Base-by-base conservation (phyloP, 92 coral and sea anemone genomes). In the Bergia sp. region DNA sequence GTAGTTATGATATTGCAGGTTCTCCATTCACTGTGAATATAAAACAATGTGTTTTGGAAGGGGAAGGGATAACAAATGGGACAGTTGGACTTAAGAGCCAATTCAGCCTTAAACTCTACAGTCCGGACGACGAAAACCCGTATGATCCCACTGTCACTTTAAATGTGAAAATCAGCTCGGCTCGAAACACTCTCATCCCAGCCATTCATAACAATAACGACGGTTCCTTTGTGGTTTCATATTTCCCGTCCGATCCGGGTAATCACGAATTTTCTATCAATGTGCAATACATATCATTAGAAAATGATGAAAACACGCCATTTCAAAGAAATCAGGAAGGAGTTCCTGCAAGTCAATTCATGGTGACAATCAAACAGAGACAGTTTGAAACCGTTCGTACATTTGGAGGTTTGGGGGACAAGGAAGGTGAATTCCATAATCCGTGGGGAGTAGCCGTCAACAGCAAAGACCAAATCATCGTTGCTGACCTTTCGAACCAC, bases 381-480 rank as follows among this genome's bases (percentile, higher is more conserved):
- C 61, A 64, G 29, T 65, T 74, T 75, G 44, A 36, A 43, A 77
- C 85, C n/a, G 86, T 88, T 53, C 72, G 41, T 44, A 43, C 88
- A 7, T 89, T 89, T 75, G 91, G 88, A 84, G 29, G 77, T 6
- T 5, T 41, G 37, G 84, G 84, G 2, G 36, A 45, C 15, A 29
- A 44, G 69, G 37, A 4, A 40, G 88, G 89, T 18, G 77, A 21
- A 36, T 61, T 89, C 20, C 36, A 44, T 38, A 9, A 37, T 10
- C 89, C 91, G 43, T 66, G 84, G 89, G 91, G 85, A 41, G 57
- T 89, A 73, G 78, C 89, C 43, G 91, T 89, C 37, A 89, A 64
- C 64, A 21, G 23, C 64, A 20, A 86, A 6, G 76, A 82, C 73
- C 83, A 83, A 55, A 84, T 89, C 41, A 75, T 80, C 38, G 91